Conservation (phyloP, 2,888 invertebrate genomes). For the Calameuta filiformis region DNA sequence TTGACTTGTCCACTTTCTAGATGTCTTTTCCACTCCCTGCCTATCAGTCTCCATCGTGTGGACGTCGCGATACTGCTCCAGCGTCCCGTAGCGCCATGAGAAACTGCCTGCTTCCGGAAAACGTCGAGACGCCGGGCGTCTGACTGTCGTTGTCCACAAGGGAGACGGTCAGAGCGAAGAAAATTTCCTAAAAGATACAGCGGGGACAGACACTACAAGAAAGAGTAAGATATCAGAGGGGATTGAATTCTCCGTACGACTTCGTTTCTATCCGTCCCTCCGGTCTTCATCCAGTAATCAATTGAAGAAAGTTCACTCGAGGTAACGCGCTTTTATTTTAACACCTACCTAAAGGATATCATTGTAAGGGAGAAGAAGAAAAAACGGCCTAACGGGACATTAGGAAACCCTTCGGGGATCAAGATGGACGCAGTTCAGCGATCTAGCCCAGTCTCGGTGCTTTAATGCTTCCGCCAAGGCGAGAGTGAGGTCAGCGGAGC, state of each 20-base stretch:
- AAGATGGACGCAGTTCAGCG: slow-evolving; percentile 4
- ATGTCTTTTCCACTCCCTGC: background rate
- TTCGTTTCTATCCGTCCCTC: background rate
- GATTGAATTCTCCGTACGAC: background rate
- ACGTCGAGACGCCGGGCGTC: background rate
- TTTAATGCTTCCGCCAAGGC: background rate
- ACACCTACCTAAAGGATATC: background rate
- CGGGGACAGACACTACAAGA: background rate
- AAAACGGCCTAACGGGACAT: slow-evolving; percentile 11
- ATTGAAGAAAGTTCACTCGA: background rate
- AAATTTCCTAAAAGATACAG: background rate
- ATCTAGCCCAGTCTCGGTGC: background rate
- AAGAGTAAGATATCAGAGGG: background rate
- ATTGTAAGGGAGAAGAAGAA: background rate
- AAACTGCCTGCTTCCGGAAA: background rate
- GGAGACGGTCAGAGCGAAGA: background rate
- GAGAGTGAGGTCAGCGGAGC: background rate
- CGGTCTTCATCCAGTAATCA: background rate
- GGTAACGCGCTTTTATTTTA: background rate
- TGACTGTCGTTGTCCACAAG: background rate
- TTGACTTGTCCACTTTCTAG: background rate
- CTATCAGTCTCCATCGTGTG: background rate
- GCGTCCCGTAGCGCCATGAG: background rate
- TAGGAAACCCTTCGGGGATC: slow-evolving; percentile 5
- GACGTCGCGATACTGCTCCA: background rate